A percentile compares a stretch with the other conserved stretches of the same genome.
Evolutionary conservation across 2,797 vertebrate genomes (phyloP).

Genomic region (Rhinichthys osculus): DNA sequence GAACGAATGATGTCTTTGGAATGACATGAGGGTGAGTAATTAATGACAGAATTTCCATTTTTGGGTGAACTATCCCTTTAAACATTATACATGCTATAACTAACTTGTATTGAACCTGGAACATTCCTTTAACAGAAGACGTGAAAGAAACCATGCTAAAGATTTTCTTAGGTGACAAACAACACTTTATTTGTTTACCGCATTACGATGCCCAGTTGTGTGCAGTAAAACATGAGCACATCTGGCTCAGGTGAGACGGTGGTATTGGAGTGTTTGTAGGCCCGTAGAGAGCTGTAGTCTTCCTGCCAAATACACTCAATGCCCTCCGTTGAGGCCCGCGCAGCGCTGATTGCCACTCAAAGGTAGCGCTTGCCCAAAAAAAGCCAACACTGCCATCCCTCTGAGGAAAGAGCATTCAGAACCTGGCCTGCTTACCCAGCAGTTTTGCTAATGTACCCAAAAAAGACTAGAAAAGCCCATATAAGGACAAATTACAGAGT

Average conservation of each 20-base stretch:
- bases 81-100: background rate
- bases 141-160: background rate
- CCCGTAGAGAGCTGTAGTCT: slow-evolving; percentile 8
- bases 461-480: slow-evolving; percentile 18
- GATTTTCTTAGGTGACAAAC: slow-evolving; percentile 9
- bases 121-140: background rate
- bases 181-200: background rate
- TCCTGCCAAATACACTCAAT: slow-evolving; percentile 47
- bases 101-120: background rate
- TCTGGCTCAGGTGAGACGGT: slow-evolving; percentile 38
- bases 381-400: slow-evolving; percentile 7
- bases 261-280: slow-evolving; percentile 33
- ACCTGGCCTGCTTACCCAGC: slow-evolving; percentile 3
- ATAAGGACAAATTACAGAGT: slow-evolving; percentile 23
- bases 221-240: slow-evolving; percentile 4
- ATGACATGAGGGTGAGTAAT: no score
- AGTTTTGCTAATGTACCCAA: slow-evolving; percentile 18
- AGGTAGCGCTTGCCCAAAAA: background rate
- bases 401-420: slow-evolving; percentile 1
- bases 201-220: background rate
- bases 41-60: no score
- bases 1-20: no score
- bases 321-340: background rate
- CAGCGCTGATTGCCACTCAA: slow-evolving; percentile 11
- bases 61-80: background rate